phyloP scores from a whole-genome alignment of 2,797 vertebrate species.

The Leptatherina wallacei region DNA sequence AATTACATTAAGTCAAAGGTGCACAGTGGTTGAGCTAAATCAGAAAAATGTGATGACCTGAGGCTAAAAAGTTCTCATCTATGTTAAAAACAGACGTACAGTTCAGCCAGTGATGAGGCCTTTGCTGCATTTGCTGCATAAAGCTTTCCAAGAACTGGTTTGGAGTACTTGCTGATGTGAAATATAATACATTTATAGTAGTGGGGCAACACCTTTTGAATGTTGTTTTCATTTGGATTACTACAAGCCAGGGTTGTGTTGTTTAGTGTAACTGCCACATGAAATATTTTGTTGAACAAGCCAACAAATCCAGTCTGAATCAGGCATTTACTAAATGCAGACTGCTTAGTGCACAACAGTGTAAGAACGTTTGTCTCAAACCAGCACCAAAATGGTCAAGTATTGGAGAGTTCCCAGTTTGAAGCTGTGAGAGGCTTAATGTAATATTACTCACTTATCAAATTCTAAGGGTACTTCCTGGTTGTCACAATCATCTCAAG shows the following conservation, averaged over 20 bases:
- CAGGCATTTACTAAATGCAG: not conserved
- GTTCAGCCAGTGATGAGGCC: not conserved
- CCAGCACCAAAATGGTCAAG: not conserved
- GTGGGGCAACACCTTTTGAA: not conserved
- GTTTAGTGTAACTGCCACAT: conserved; percentile 11
- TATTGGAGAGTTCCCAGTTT: not conserved
- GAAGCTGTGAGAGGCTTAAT: not conserved
- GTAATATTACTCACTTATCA: not conserved
- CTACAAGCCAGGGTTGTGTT: not conserved
- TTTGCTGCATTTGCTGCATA: no score
- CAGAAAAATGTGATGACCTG: not conserved
- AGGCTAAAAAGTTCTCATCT: not conserved
- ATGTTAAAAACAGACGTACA: not conserved
- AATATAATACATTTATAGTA: not conserved
- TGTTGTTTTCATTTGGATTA: not conserved
- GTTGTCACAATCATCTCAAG: conserved; percentile 12
- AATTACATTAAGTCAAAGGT: conserved; percentile 2
- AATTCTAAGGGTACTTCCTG: conserved; percentile 12
- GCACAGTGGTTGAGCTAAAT: not conserved
- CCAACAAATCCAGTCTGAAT: not conserved
- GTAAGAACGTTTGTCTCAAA: not conserved
- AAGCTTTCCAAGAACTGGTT: no score
- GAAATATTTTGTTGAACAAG: not conserved
- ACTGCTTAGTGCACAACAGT: not conserved
- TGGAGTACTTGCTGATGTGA: no score